Conservation (phyloP, 2,797 vertebrate genomes). For the Heliangelus exortis region DNA sequence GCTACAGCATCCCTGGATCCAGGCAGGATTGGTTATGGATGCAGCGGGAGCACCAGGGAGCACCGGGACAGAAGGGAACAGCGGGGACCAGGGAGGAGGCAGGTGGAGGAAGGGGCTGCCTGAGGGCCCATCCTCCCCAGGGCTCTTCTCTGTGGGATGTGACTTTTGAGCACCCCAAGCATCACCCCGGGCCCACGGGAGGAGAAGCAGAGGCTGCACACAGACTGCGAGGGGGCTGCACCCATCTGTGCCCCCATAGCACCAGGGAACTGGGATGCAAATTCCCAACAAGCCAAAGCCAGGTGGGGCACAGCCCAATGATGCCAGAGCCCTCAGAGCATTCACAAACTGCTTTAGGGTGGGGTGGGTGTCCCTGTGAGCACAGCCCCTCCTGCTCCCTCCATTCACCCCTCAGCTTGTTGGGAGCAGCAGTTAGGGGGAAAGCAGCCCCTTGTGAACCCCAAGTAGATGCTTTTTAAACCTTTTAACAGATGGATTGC, state of each 20-base stretch:
- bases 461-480: background rate
- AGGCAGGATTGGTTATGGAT: fast-evolving
- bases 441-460: background rate
- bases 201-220: background rate
- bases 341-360: fast-evolving
- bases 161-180: background rate
- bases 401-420: background rate
- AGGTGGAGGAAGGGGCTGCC: background rate
- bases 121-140: fast-evolving
- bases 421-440: background rate
- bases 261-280: background rate
- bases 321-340: fast-evolving
- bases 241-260: fast-evolving
- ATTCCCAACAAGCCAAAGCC: background rate
- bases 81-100: fast-evolving
- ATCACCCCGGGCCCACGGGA: fast-evolving
- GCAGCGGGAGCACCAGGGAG: no score
- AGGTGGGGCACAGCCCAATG: no score
- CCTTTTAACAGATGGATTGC: background rate
- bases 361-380: fast-evolving
- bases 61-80: fast-evolving
- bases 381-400: fast-evolving
- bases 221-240: background rate
- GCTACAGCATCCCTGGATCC: fast-evolving
- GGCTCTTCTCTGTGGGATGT: fast-evolving